These are phyloP conservation scores for Pseudocheirus occidentalis DNA, from an alignment of 2,797 vertebrate species.

Conservation along the genomic window DNA sequence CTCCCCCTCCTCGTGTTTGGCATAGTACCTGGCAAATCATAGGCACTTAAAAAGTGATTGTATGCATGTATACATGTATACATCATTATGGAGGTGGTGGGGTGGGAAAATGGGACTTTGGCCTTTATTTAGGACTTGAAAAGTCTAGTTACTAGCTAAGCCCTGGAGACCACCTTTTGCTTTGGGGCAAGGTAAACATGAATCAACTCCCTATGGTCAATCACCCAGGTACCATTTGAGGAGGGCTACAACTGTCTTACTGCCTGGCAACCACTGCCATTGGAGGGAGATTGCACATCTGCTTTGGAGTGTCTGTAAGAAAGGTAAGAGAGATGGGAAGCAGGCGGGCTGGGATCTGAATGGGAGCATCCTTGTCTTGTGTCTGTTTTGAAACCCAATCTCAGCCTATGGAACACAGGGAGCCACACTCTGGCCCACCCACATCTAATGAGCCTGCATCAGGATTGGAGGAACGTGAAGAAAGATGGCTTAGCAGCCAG, in stretches of 20 bases:
- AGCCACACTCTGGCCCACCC: not conserved
- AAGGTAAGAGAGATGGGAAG: not conserved
- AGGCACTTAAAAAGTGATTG: not conserved
- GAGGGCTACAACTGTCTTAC: not conserved
- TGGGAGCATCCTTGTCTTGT: not conserved
- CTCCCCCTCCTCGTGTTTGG: not conserved
- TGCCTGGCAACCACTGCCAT: not conserved
- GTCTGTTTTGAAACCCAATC: not conserved
- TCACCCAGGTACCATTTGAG: not conserved
- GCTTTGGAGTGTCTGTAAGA: not conserved
- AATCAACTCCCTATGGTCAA: not conserved
- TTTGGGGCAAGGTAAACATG: not conserved
- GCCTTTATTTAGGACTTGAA: not conserved
- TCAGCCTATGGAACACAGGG: not conserved
- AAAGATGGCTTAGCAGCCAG: constrained; percentile 54
- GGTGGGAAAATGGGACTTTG: not conserved
- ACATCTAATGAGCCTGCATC: constrained; percentile 28
- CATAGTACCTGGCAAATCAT: not conserved
- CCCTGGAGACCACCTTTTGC: not conserved
- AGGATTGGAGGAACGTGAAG: constrained; percentile 58
- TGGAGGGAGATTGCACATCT: not conserved
- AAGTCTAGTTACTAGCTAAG: not conserved
- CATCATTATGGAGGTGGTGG: not conserved
- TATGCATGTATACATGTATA: not conserved
- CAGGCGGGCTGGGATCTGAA: not conserved